These are phyloP conservation scores for Anagrus nilaparvatae DNA, from an alignment of 1,140 invertebrate genomes.

Conservation along the genomic window DNA sequence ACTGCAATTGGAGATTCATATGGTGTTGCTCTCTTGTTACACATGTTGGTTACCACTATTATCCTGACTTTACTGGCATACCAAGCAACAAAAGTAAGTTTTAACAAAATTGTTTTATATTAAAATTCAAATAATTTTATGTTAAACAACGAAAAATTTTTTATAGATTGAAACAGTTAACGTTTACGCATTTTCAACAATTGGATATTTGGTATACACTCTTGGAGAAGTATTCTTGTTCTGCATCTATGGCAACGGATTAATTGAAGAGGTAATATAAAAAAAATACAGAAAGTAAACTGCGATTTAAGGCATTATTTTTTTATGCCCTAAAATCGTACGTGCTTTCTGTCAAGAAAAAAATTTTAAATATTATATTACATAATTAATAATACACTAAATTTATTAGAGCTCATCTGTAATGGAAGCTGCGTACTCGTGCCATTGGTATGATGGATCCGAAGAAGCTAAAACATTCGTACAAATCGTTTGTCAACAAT, in stretches of 20 bases:
- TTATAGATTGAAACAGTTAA: constrained; percentile 59
- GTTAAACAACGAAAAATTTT: constrained; percentile 10
- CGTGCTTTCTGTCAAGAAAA: too few relatives aligned
- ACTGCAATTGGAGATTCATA: constrained; percentile 70
- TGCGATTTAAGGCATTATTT: too few relatives aligned
- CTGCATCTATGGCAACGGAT: constrained; percentile 72
- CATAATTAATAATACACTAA: too few relatives aligned
- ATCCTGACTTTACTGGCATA: constrained; percentile 71
- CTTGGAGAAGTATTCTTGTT: constrained; percentile 74
- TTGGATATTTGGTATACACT: constrained; percentile 69
- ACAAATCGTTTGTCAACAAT: constrained; percentile 82
- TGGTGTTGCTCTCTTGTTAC: constrained; percentile 64
- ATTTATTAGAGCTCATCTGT: constrained; percentile 84
- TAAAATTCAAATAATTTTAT: constrained; percentile 4
- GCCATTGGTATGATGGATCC: constrained; percentile 79
- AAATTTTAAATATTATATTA: too few relatives aligned
- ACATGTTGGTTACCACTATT: constrained; percentile 75
- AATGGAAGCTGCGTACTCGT: constrained; percentile 80
- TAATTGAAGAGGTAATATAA: constrained; percentile 77
- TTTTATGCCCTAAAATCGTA: too few relatives aligned
- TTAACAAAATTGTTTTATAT: neutral
- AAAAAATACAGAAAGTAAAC: too few relatives aligned
- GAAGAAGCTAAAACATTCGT: constrained; percentile 82
- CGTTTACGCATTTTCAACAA: constrained; percentile 61
- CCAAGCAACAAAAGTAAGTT: constrained; percentile 67